Percentiles rank a stretch among this genome's conserved stretches.
These are phyloP conservation scores for Cyprinodon variegatus DNA, from an alignment of 2,113 vertebrate genomes.

Conservation along the genomic window DNA sequence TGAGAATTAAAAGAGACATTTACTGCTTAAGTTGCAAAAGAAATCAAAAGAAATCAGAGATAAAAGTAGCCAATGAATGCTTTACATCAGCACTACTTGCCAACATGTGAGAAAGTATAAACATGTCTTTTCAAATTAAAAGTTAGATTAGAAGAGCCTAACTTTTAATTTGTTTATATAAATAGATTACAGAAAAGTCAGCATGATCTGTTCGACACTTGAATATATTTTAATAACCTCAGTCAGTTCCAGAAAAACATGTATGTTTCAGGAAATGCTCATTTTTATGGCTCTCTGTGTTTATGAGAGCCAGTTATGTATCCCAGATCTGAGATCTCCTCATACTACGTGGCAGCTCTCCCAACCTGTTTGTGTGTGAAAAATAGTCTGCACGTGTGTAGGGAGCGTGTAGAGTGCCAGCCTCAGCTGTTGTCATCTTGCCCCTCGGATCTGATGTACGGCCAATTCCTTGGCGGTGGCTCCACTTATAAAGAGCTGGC, in stretches of 20 bases:
- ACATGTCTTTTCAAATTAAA: constrained; percentile 5
- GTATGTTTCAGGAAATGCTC: constrained; percentile 1
- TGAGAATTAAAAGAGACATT: constrained; percentile 33
- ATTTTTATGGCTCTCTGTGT: neutral
- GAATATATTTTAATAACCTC: constrained; percentile 4
- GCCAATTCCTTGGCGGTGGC: constrained; percentile 62
- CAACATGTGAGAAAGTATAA: constrained; percentile 1
- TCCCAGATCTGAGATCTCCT: constrained; percentile 38
- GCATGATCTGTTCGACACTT: neutral
- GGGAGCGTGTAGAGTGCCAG: constrained; percentile 33
- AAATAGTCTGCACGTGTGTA: constrained; percentile 9
- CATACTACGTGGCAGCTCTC: constrained; percentile 36
- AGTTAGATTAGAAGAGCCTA: constrained; percentile 1
- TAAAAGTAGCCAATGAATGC: constrained; percentile 28
- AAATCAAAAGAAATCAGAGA: constrained; percentile 14
- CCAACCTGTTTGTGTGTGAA: constrained; percentile 12
- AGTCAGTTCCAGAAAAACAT: neutral
- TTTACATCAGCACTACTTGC: constrained; percentile 2
- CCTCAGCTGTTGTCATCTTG: constrained; percentile 53
- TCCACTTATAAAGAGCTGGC: constrained; percentile 60
- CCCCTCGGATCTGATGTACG: constrained; percentile 61
- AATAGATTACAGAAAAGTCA: neutral
- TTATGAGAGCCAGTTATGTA: constrained; percentile 19
- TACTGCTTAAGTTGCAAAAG: constrained; percentile 3
- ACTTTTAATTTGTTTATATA: constrained; percentile 3